phyloP scores from a whole-genome alignment of 2,888 invertebrate species.

The Apoda limacodes region DNA sequence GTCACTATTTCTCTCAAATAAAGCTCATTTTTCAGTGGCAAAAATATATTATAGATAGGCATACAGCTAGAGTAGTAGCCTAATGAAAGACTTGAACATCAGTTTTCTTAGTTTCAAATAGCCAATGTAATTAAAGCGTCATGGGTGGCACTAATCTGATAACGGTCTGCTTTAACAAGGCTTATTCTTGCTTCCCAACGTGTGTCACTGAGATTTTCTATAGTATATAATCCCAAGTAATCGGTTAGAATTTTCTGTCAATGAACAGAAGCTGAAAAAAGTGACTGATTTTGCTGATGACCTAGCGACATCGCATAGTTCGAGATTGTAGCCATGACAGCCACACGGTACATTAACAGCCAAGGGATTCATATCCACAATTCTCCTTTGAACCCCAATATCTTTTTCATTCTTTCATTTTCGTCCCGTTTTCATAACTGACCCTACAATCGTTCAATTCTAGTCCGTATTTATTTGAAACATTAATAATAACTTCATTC shows the following conservation, averaged over 20 bases:
- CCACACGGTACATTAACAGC: conserved; percentile 19
- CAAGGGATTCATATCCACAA: conserved; percentile 23
- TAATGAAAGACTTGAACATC: conserved; percentile 18
- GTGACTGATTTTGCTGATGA: conserved; percentile 24
- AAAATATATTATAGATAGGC: no score
- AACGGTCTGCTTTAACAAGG: no score
- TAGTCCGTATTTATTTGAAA: conserved; percentile 25
- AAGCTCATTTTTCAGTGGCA: no score
- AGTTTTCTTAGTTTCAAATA: conserved; percentile 16
- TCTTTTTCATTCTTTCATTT: conserved; percentile 31
- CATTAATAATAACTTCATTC: conserved; percentile 22
- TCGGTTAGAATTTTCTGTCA: conserved; percentile 11
- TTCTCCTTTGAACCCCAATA: conserved; percentile 28
- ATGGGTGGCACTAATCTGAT: conserved; percentile 24
- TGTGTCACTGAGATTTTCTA: conserved; percentile 21
- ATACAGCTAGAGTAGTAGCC: conserved; percentile 15
- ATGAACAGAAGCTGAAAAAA: conserved; percentile 31
- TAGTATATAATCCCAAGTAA: conserved; percentile 10
- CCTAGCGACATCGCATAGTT: conserved; percentile 18
- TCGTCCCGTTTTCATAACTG: conserved; percentile 33
- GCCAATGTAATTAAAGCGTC: conserved; percentile 20
- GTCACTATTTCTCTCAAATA: no score
- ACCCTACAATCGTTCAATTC: conserved; percentile 25
- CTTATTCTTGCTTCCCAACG: conserved; percentile 22
- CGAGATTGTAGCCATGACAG: conserved; percentile 20